phyloP scores from a whole-genome alignment of 2,113 vertebrate genomes.

The Centropus unirufus region DNA sequence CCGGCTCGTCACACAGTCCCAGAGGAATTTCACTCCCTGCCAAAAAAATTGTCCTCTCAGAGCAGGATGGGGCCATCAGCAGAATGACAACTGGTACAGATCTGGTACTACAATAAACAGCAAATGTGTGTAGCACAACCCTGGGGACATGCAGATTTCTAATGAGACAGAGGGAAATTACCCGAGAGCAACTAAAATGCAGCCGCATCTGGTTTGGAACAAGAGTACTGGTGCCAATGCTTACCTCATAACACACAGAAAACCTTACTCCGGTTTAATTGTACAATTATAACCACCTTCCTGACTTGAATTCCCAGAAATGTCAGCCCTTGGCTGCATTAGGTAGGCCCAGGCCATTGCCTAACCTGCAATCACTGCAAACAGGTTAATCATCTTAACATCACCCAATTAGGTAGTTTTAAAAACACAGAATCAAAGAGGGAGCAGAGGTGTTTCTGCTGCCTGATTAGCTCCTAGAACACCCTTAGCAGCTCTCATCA shows the following conservation, averaged over 20 bases:
- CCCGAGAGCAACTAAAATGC: not conserved
- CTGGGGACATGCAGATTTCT: not conserved
- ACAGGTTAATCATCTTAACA: not conserved
- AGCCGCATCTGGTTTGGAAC: not conserved
- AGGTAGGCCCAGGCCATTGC: not conserved
- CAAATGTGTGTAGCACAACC: not conserved
- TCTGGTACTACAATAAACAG: not conserved
- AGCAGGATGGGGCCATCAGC: not conserved
- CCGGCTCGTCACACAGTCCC: constrained; percentile 94
- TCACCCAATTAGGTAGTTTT: not conserved
- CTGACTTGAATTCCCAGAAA: not conserved
- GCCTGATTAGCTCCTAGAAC: not conserved
- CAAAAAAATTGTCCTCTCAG: constrained; percentile 16
- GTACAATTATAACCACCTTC: not conserved
- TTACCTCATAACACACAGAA: not conserved
- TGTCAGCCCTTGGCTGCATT: not conserved
- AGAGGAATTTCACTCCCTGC: constrained; percentile 96
- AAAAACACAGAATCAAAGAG: not conserved
- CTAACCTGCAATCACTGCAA: not conserved
- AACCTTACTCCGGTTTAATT: not conserved
- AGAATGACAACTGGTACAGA: not conserved
- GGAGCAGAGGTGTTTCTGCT: not conserved
- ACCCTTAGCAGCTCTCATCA: not conserved
- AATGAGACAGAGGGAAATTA: constrained; percentile 14
- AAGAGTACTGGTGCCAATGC: not conserved